Percentiles rank a stretch among this genome's conserved stretches.
phyloP scores from a whole-genome alignment of 2,888 invertebrate species.

The Caenorhabditis sp. region DNA sequence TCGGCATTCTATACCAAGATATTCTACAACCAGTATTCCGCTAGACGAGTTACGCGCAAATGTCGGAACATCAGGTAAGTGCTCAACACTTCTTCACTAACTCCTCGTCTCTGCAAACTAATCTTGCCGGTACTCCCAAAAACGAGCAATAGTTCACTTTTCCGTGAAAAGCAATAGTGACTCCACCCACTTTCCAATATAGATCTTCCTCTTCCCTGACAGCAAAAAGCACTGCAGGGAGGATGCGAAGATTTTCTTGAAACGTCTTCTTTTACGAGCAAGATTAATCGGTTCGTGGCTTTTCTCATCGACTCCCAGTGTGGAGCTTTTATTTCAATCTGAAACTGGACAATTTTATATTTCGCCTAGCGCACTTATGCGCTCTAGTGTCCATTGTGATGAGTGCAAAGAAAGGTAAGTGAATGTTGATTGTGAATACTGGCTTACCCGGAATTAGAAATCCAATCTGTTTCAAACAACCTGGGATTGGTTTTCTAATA shows the following conservation, averaged over 20 bases:
- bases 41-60: conserved; percentile 57
- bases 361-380: conserved; percentile 21
- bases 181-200: conserved; percentile 54
- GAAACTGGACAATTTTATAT: conserved; percentile 37
- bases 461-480: neutral
- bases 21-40: conserved; percentile 61
- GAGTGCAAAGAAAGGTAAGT: conserved; percentile 51
- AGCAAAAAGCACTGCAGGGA: conserved; percentile 30
- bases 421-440: neutral
- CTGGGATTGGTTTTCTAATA: no score
- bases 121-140: conserved; percentile 3
- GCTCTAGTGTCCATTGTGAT: conserved; percentile 18
- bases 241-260: conserved; percentile 49
- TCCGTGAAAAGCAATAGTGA: conserved; percentile 12
- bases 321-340: conserved; percentile 5
- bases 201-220: conserved; percentile 23
- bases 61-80: conserved; percentile 53
- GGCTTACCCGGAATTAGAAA: neutral
- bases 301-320: conserved; percentile 11
- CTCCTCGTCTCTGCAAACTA: conserved; percentile 13
- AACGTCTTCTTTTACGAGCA: conserved; percentile 52
- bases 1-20: conserved; percentile 58
- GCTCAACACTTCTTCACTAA: neutral
- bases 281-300: conserved; percentile 36
- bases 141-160: neutral